phyloP scores from a whole-genome alignment of 2,113 vertebrate genomes.

The Delphinapterus leucas region DNA sequence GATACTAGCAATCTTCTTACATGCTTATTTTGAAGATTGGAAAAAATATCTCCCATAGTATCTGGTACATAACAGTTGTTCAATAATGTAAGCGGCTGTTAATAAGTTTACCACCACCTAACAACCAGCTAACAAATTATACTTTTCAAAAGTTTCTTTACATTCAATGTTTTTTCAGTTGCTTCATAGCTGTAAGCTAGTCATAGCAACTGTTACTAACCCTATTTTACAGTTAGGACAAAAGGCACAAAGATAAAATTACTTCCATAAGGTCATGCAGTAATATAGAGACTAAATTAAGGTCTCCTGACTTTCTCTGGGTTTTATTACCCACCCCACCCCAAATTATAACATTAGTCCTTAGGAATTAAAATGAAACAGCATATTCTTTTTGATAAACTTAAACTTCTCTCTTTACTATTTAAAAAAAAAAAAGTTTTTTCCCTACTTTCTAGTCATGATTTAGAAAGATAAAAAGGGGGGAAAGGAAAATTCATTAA shows the following conservation, averaged over 20 bases:
- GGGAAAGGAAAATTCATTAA: background rate
- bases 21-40: background rate
- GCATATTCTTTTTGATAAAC: background rate
- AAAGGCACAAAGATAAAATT: slow-evolving; percentile 27
- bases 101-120: background rate
- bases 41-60: background rate
- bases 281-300: slow-evolving; percentile 20
- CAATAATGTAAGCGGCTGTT: background rate
- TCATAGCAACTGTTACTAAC: background rate
- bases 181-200: background rate
- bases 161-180: slow-evolving; percentile 32
- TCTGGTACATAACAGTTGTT: background rate
- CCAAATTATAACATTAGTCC: slow-evolving; percentile 4
- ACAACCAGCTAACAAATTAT: slow-evolving; percentile 21
- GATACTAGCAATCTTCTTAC: background rate
- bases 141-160: background rate
- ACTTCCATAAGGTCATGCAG: background rate
- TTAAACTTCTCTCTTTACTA: slow-evolving; percentile 28
- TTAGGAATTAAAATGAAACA: slow-evolving; percentile 46
- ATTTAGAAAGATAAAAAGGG: background rate
- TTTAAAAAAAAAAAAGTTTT: background rate
- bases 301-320: background rate
- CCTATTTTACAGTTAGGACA: slow-evolving; percentile 7
- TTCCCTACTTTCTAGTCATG: background rate
- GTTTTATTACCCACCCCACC: background rate